Evolutionary conservation across 1,140 invertebrate genomes (phyloP).

Genomic region (Heterodera carotae): DNA sequence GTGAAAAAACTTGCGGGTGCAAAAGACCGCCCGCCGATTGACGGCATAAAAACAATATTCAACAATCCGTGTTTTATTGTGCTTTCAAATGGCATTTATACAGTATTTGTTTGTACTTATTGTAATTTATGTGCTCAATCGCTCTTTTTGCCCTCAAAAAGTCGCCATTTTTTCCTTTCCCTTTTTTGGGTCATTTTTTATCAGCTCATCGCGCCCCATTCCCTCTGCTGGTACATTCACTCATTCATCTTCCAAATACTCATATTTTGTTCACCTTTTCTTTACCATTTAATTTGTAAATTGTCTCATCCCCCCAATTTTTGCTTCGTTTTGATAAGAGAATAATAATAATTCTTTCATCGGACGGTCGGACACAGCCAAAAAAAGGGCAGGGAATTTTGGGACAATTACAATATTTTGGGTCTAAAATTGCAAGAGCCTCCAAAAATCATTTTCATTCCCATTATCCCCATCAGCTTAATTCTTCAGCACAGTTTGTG

Average conservation of each 20-base stretch:
- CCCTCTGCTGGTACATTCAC: neutral
- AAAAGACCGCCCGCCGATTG: neutral
- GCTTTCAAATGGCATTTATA: too few species aligned
- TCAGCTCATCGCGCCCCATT: neutral
- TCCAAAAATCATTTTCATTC: neutral
- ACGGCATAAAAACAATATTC: too few species aligned
- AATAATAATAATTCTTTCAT: neutral
- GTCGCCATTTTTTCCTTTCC: neutral
- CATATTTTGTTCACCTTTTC: neutral
- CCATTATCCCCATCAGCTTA: neutral
- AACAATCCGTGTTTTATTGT: too few species aligned
- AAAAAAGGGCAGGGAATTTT: neutral
- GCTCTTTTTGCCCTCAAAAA: too few species aligned
- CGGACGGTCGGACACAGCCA: neutral
- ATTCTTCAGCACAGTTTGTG: neutral
- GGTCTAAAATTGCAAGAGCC: neutral
- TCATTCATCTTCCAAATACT: neutral
- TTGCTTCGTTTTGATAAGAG: neutral
- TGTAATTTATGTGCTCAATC: too few species aligned
- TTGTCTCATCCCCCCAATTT: neutral
- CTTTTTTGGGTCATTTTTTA: conserved; percentile 7
- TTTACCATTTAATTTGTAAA: neutral
- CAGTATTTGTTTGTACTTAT: too few species aligned
- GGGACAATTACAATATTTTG: neutral
- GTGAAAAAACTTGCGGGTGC: conserved; percentile 2